phyloP scores from a whole-genome alignment of 1,140 invertebrate genomes.

The Brachionus plicatilis region DNA sequence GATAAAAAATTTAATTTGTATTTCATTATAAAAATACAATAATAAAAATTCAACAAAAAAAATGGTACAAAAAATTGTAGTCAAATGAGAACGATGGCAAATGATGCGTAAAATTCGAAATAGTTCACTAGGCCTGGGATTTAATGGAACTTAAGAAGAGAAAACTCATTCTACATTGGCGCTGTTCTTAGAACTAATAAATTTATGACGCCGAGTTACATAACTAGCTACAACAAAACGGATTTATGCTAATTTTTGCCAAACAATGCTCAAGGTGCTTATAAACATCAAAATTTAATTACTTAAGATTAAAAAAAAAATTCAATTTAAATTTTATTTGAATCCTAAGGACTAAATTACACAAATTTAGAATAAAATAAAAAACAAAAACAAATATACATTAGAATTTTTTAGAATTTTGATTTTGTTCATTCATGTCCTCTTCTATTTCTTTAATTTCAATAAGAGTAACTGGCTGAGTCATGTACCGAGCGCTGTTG shows the following conservation, averaged over 20 bases:
- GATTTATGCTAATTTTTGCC: not conserved
- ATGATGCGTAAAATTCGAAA: not conserved
- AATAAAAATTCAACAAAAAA: not conserved
- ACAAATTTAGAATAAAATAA: not conserved
- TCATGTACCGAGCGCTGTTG: constrained; percentile 23
- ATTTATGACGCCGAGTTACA: not conserved
- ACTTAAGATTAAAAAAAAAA: not conserved
- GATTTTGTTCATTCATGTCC: not conserved
- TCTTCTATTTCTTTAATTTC: constrained; percentile 30
- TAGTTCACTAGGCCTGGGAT: not conserved
- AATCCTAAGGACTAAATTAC: not conserved
- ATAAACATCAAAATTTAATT: not conserved
- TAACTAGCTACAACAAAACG: not conserved
- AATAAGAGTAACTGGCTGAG: not conserved
- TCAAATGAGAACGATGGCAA: not conserved
- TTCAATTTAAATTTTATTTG: not conserved
- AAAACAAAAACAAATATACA: not conserved
- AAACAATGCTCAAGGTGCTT: not conserved
- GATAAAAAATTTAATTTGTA: not conserved
- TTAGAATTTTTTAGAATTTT: not conserved
- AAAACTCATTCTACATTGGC: not conserved
- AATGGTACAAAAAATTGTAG: not conserved
- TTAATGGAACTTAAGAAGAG: not conserved
- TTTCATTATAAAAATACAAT: not conserved
- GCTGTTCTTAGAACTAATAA: not conserved